Evolutionary conservation across 2,888 invertebrate species (phyloP), one percentile per base, ranked within the genome.

Genomic region (Notodonta dromedarius): DNA sequence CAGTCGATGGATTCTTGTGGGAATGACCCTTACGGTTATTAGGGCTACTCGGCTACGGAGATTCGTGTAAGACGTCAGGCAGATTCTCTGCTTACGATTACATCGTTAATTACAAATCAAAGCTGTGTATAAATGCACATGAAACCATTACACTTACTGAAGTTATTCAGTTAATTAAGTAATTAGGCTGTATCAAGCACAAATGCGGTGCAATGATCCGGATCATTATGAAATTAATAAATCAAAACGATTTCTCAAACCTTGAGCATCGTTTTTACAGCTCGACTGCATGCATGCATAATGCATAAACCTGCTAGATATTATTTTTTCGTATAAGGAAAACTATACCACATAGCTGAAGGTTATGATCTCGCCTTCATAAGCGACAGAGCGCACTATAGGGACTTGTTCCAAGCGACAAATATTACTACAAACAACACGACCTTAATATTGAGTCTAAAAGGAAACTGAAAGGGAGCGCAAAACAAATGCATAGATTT

Each of bases 291-390:
- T 52, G 11, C 24, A 32, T 24, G 11, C 24, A 32, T 24, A 51
- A 51, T 52, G 14, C 13, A 52, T 13, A 13, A 12, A 32, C 52
- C 32, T 50, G n/a, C 11, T 16, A 5, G 12, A n/a, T n/a, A n/a
- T 62, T 66, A 56, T 56, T 70, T 56, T 70, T 64, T 58, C 54
- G 14, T 13, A 54, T 57, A 58, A 59, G 59, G 48, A 60, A 70
- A 62, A 65, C 61, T 46, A 46, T n/a, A n/a, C 35, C 35, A 46
- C 6, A 46, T 46, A 46, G 9, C n/a, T n/a, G 42, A 51, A 58
- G 63, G 61, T 56, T 58, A 66, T 58, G 58, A 65, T 65, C 58
- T 69, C 54, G 61, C 57, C 48, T 63, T 62, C 53, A 56, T 65
- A 67, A 42, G 2, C 42, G 11, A 11, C 42, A 11, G 9, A 8